Conservation (phyloP, 2,113 vertebrate genomes). For the Salvelinus alpinus region DNA sequence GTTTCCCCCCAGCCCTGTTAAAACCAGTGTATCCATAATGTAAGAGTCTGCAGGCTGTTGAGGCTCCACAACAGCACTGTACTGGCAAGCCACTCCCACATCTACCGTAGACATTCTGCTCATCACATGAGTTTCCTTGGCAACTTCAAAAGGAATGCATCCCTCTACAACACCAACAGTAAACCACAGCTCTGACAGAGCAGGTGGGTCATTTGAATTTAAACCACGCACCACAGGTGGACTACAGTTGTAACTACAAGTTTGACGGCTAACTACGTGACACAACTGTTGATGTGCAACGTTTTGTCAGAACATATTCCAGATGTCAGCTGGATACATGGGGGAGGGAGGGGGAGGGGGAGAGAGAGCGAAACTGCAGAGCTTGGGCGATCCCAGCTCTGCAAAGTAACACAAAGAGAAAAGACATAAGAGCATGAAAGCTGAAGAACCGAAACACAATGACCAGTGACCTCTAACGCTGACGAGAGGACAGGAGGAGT, state of each 20-base stretch:
- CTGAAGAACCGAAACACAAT: slow-evolving; percentile 29
- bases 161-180: background rate
- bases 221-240: too few species aligned
- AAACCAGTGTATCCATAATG: background rate
- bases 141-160: slow-evolving; percentile 29
- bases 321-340: slow-evolving; percentile 3
- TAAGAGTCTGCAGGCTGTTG: background rate
- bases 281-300: slow-evolving; percentile 6
- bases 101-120: too few species aligned
- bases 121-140: slow-evolving; percentile 22
- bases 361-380: slow-evolving; percentile 13
- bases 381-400: slow-evolving; percentile 58
- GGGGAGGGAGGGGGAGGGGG: background rate
- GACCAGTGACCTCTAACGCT: slow-evolving; percentile 20
- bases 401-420: slow-evolving; percentile 46
- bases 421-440: slow-evolving; percentile 37
- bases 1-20: too few species aligned
- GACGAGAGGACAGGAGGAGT: background rate
- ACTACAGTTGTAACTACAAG: too few species aligned
- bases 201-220: background rate
- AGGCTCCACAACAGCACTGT: background rate
- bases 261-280: background rate
- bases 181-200: background rate
- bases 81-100: background rate
- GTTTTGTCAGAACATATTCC: background rate